Evolutionary conservation across 2,797 vertebrate species (phyloP).

Genomic region (Pagetopsis macropterus): DNA sequence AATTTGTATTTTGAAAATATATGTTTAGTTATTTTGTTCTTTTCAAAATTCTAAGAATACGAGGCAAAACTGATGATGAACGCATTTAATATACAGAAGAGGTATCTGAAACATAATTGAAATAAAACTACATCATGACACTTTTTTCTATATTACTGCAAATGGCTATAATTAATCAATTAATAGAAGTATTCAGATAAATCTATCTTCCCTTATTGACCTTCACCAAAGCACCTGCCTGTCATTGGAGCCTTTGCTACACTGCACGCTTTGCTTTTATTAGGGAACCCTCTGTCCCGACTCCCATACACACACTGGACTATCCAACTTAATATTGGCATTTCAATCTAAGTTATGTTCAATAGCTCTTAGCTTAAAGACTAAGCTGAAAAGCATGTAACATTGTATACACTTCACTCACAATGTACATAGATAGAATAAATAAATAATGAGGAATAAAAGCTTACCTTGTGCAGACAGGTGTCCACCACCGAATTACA

Average conservation of each 20-base stretch:
- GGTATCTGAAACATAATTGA: not conserved
- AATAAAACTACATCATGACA: not conserved
- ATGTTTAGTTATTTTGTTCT: not conserved
- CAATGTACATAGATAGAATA: not conserved
- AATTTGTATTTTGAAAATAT: not conserved
- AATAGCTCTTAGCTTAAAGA: not conserved
- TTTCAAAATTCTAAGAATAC: not conserved
- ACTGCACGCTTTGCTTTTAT: too few species aligned
- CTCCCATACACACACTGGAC: too few species aligned
- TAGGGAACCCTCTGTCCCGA: too few species aligned
- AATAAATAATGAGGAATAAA: too few species aligned
- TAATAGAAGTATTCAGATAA: too few species aligned
- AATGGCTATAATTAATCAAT: too few species aligned
- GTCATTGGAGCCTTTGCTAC: too few species aligned
- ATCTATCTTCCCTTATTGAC: too few species aligned
- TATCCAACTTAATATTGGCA: too few species aligned
- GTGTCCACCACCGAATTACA: slow-evolving; percentile 99
- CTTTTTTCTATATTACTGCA: too few species aligned
- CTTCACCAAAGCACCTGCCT: too few species aligned
- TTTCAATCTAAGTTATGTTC: not conserved
- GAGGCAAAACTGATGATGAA: not conserved
- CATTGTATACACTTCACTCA: not conserved
- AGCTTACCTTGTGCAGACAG: slow-evolving; percentile 98
- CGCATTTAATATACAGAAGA: too few species aligned
- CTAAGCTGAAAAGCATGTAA: not conserved